Base-by-base conservation (phyloP, 2,113 vertebrate species). In the Corapipo altera region DNA sequence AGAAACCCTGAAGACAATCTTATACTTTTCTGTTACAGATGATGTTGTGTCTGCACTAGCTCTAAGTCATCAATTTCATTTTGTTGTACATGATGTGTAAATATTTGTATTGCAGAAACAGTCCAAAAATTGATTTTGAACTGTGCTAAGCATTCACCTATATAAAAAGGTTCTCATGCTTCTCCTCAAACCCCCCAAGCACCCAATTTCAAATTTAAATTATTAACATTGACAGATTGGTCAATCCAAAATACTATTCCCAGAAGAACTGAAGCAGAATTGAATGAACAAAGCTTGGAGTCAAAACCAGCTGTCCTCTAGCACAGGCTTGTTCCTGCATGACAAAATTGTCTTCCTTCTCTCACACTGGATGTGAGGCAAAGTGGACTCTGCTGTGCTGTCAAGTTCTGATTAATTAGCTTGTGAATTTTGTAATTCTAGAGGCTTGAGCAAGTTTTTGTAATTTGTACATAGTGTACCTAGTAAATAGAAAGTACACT, bases 381-480 rank as follows among this genome's bases (percentile, higher is more conserved):
- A 88, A 83, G 85, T 88, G 83, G 73, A 41, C 61, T 73, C 69
- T 78, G 61, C 37, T 72, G 69, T 57, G 52, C 57, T 95, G 75
- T 69, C 93, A 94, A 86, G 48, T 19, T 89, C 88, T 93, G 67
- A 88, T 84, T 94, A 93, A 95, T 93, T 94, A 96, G 57, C 35
- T 71, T 5, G 35, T 73, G 79, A 84, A 90, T 94, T 90, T 93
- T 88, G 64, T 72, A 88, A 77, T 91, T 91, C 57, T 52, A 65
- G 39, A 49, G 39, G 48, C 72, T 92, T 7, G 1, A 95, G 57
- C 35, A 86, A 86, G 48, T 84, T 67, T 81, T 20, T 73, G 41
- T 69, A 92, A 93, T 92, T 93, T 94, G 75, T 69, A 88, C 69
- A 80, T 27, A 62, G 41, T 61, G 72, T 95, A 87, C 41, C 71